Percentiles rank a stretch among this genome's conserved stretches.
phyloP scores from a whole-genome alignment of 2,113 vertebrate genomes.

The Toxostoma redivivum region DNA sequence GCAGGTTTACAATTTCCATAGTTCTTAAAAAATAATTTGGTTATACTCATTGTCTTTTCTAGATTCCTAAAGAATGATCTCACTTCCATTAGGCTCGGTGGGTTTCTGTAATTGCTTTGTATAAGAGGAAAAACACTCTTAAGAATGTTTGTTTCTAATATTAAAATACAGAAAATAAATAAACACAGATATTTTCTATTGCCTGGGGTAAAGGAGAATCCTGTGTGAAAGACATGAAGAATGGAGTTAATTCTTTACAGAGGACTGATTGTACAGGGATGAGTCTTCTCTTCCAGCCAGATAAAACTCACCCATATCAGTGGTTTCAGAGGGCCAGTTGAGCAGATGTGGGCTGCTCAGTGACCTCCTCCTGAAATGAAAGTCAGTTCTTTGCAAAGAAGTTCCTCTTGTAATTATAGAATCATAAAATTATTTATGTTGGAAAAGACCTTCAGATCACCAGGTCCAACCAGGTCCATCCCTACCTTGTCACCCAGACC shows the following conservation, averaged over 20 bases:
- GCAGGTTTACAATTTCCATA: slow-evolving; percentile 24
- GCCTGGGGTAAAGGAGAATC: neutral
- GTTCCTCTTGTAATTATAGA: neutral
- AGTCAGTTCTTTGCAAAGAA: neutral
- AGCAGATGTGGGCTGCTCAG: neutral
- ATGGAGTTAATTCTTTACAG: neutral
- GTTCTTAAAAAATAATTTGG: neutral
- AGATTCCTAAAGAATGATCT: neutral
- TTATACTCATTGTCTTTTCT: slow-evolving; percentile 29
- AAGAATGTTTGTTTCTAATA: slow-evolving; percentile 30
- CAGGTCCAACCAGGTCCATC: neutral
- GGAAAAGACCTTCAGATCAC: neutral
- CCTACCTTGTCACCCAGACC: neutral
- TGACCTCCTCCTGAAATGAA: neutral
- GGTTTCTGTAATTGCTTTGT: slow-evolving; percentile 1
- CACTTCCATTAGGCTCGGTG: slow-evolving; percentile 5
- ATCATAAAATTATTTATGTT: neutral
- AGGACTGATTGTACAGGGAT: neutral
- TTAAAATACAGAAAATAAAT: slow-evolving; percentile 8
- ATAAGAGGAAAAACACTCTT: neutral
- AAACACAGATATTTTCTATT: neutral
- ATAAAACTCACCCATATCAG: neutral
- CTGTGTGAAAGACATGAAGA: neutral
- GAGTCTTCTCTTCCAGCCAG: neutral
- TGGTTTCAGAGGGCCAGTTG: neutral